Evolutionary conservation across 2,797 vertebrate species (phyloP).

Genomic region (Channa striata): DNA sequence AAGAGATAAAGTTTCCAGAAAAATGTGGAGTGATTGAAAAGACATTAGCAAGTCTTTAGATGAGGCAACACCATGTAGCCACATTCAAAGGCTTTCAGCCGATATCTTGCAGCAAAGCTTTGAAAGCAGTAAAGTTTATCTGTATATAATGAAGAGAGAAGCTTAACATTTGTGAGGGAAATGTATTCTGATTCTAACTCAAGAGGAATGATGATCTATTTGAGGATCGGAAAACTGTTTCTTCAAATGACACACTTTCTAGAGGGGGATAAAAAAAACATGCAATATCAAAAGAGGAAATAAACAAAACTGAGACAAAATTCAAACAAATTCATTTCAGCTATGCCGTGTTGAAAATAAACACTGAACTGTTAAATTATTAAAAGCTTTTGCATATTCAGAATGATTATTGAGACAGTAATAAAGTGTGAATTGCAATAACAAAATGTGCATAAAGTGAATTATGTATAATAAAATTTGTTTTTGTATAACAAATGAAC

Average conservation of each 20-base stretch:
- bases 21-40: conserved; percentile 65
- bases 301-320: conserved; percentile 87
- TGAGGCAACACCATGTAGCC: conserved; percentile 22
- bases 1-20: conserved; percentile 81
- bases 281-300: conserved; percentile 69
- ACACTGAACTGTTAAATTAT: conserved; percentile 87
- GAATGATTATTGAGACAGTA: conserved; percentile 76
- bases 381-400: conserved; percentile 87
- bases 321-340: conserved; percentile 86
- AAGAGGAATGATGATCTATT: conserved; percentile 55
- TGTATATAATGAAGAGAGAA: conserved; percentile 68
- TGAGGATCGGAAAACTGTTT: conserved; percentile 56
- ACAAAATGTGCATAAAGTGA: conserved; percentile 87
- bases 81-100: conserved; percentile 20
- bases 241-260: conserved; percentile 75
- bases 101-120: conserved; percentile 25
- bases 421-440: conserved; percentile 77
- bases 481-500: conserved; percentile 88
- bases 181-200: conserved; percentile 62
- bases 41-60: conserved; percentile 21
- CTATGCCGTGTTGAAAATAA: conserved; percentile 77
- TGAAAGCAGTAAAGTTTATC: conserved; percentile 28
- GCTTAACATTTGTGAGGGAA: conserved; percentile 66
- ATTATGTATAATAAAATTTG: conserved; percentile 86
- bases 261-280: conserved; percentile 63